phyloP scores from a whole-genome alignment of 2,797 vertebrate genomes.

The Sebastes variabilis region DNA sequence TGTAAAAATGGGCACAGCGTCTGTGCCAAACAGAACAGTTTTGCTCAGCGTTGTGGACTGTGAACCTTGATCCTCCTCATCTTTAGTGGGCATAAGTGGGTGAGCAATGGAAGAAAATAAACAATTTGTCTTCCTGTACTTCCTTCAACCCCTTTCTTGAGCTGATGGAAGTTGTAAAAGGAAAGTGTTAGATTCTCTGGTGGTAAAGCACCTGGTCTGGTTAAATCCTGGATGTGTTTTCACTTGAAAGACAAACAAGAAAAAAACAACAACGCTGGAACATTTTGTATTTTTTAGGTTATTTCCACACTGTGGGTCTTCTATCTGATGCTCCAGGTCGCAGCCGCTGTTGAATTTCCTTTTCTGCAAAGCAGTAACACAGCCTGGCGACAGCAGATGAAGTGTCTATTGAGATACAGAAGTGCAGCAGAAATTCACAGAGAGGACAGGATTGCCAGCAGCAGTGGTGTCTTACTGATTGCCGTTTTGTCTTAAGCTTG shows the following conservation, averaged over 20 bases:
- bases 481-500: constrained; percentile 43
- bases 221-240: background rate
- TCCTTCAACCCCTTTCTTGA: constrained; percentile 2
- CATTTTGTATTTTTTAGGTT: background rate
- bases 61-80: constrained; percentile 25
- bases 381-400: constrained; percentile 33
- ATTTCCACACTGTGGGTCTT: background rate
- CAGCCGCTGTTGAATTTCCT: constrained; percentile 26
- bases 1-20: constrained; percentile 46
- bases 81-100: constrained; percentile 12
- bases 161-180: background rate
- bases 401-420: constrained; percentile 36
- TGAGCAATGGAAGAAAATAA: constrained; percentile 23
- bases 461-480: constrained; percentile 37
- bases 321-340: constrained; percentile 24
- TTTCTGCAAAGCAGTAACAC: constrained; percentile 21
- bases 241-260: background rate
- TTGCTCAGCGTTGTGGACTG: constrained; percentile 21
- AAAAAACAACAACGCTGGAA: background rate
- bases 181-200: background rate
- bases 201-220: background rate
- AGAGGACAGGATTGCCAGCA: constrained; percentile 18
- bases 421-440: constrained; percentile 18
- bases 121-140: constrained; percentile 10
- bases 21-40: constrained; percentile 45